Conservation (phyloP, 2,797 vertebrate species). For the Lutjanus argentimaculatus region DNA sequence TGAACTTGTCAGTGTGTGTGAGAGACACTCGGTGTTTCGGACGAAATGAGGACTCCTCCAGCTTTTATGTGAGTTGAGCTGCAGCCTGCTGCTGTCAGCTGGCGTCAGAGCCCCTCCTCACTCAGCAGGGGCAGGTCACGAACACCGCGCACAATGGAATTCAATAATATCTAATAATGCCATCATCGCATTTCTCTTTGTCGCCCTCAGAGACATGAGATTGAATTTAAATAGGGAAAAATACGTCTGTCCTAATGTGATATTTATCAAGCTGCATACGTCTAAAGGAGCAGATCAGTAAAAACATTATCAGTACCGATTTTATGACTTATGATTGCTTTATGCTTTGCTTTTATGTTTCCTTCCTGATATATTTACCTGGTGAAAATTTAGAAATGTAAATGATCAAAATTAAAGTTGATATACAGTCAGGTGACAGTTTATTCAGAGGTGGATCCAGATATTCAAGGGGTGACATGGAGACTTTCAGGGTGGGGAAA, state of each 20-base stretch:
- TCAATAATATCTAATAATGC: slow-evolving; percentile 60
- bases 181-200: slow-evolving; percentile 66
- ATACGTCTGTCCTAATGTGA: slow-evolving; percentile 43
- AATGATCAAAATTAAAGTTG: not conserved
- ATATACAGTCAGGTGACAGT: not conserved
- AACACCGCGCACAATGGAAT: slow-evolving; percentile 51
- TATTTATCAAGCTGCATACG: not conserved
- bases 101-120: slow-evolving; percentile 60
- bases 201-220: slow-evolving; percentile 57
- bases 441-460: not conserved
- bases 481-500: too few relatives aligned
- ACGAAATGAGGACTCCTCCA: slow-evolving; percentile 44
- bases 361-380: not conserved
- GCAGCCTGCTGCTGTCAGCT: slow-evolving; percentile 7
- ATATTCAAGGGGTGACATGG: too few relatives aligned
- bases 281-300: not conserved
- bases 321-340: not conserved
- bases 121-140: slow-evolving; percentile 59
- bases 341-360: not conserved
- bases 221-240: slow-evolving; percentile 46
- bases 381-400: not conserved
- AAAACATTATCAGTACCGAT: not conserved
- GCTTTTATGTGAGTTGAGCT: slow-evolving; percentile 58
- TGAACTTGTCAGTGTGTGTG: not conserved
- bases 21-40: not conserved